Base-by-base conservation (phyloP, 2,797 vertebrate species). In the Sebastes trivittatus region DNA sequence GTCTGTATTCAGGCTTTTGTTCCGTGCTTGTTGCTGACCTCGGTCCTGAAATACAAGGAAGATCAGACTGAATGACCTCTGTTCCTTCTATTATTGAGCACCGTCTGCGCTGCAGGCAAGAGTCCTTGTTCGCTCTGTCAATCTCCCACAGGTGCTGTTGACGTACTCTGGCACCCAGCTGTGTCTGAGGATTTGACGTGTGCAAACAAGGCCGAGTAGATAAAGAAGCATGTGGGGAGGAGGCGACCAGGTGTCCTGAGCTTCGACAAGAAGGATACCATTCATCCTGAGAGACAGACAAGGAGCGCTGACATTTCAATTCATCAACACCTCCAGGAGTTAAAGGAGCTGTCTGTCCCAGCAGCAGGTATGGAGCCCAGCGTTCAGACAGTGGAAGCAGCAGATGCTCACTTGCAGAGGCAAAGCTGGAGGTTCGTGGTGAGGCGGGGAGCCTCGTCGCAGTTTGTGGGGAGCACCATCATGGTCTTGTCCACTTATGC, bases 401-500 rank as follows among this genome's bases (percentile, higher is more conserved):
- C 77, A 7, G 88, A 88, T 0, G 29, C 58, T 46, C 76, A 64
- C 16, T 23, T 77, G 1, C 79, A 89, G 49, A 87, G 83, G 81
- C 68, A 11, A 6, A 62, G 77, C 5, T 75, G 72, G 80, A 87
- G 78, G 70, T 54, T 86, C 7, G 60, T 56, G 20, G 32, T 11
- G 2, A 91, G 61, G 34, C 62, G 84, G 6, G 87, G 91, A 49
- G 89, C 85, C 59, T 92, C 91, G 1, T 94, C 89, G 0, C 93
- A 92, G 56, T 92, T 92, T 2, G 90, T 93, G 65, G 80, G 89
- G 69, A 93, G 89, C 84, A 87, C 92, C 25, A 88, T 94, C 27
- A 8, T 92, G 65, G 92, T 93, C 38, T 54, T 94, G 66, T 94
- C 92, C 25, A 90, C 91, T 1, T 93, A 91, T 7, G 80, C 90